Evolutionary conservation across 2,888 invertebrate species (phyloP), one percentile per base, ranked within the genome.

Genomic region (Apamea sordens): DNA sequence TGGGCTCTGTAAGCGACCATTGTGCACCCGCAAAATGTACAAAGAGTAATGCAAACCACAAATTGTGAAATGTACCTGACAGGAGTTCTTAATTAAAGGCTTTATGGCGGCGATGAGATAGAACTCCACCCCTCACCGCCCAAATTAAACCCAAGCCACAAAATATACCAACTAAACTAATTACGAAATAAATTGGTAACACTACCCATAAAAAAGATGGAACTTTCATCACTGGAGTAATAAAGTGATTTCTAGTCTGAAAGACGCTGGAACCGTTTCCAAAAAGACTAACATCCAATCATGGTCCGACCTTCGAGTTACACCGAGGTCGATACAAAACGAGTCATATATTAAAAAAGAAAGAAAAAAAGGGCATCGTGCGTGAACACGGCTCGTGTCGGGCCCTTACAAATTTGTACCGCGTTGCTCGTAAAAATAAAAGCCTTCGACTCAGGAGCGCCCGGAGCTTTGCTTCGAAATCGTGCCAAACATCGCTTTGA

Each of bases 331-430:
- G 92, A 85, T 90, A 91, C 91, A 91, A 92, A 92, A 92, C 92
- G 91, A 90, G 87, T 88, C 89, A 89, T 91, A 91, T 91, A 92
- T 91, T 81, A 90, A 94, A 90, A 89, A 89, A 83, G 82, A 63
- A 82, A 87, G 86, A 13, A 89, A 90, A 91, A 88, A 87, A 83
- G 74, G 73, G 83, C 80, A 83, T 80, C 92, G 92, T 91, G 93
- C 93, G 93, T 92, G 93, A 91, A 90, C 90, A 86, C 87, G 85
- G 91, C 88, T 91, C 92, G 90, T 92, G 93, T 91, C 91, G 88
- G 91, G 89, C 91, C 91, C 92, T 91, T 91, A 94, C 93, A 94
- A 95, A 95, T 95, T 95, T 95, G 95, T 95, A 93, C 86, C 89
- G 84, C 89, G 86, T 80, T 87, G 89, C 87, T 89, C 87, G 80